phyloP scores from a whole-genome alignment of 2,113 vertebrate species.

The Thinocorus orbignyianus region DNA sequence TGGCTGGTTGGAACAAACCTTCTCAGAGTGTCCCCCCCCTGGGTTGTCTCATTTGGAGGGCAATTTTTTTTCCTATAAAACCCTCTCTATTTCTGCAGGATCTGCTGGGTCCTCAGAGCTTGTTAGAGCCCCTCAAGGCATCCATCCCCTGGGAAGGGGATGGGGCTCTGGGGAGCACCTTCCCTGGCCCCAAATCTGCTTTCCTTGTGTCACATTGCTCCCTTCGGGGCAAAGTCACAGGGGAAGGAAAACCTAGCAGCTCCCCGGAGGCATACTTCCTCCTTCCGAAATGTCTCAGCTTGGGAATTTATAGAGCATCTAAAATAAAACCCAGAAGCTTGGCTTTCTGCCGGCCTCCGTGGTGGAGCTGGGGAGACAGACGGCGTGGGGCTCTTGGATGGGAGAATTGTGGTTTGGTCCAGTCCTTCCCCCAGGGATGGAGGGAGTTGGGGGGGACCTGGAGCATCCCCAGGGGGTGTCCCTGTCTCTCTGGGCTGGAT shows the following conservation, averaged over 20 bases:
- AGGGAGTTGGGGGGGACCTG: background rate
- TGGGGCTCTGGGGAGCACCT: background rate
- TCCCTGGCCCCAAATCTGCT: background rate
- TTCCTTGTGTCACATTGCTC: background rate
- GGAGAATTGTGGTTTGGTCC: background rate
- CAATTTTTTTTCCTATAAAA: background rate
- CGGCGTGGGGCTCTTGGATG: background rate
- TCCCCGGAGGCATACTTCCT: background rate
- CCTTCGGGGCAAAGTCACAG: background rate
- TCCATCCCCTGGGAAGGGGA: background rate
- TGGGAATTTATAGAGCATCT: conserved; percentile 29
- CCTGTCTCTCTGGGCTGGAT: background rate
- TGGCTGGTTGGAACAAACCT: background rate
- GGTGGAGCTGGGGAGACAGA: background rate
- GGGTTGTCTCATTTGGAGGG: background rate
- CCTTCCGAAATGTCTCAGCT: background rate
- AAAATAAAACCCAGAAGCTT: background rate
- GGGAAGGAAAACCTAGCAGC: background rate
- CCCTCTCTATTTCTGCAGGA: background rate
- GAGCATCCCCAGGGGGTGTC: accelerated
- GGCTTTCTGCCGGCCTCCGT: background rate
- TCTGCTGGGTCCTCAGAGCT: background rate
- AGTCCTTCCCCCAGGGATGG: background rate
- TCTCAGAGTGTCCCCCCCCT: background rate
- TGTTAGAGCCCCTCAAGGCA: accelerated